Percentiles rank a stretch among this genome's conserved stretches.
phyloP scores from a whole-genome alignment of 2,797 vertebrate species.

The Paramormyrops hopkinsi region DNA sequence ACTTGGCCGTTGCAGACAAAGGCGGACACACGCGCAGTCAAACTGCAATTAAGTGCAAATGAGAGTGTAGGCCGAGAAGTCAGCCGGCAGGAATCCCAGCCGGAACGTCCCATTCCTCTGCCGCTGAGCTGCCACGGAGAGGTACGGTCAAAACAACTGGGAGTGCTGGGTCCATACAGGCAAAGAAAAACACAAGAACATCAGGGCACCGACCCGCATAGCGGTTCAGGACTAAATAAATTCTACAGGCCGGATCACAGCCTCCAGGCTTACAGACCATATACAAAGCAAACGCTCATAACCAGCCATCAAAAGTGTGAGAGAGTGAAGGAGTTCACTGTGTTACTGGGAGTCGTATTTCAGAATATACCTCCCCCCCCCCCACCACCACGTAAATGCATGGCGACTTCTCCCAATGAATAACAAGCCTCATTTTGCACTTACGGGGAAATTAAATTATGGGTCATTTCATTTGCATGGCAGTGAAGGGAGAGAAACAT shows the following conservation, averaged over 20 bases:
- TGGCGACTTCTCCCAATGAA: background rate
- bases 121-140: background rate
- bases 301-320: background rate
- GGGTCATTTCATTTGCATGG: background rate
- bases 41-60: background rate
- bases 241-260: background rate
- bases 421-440: conserved; percentile 17
- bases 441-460: conserved; percentile 9
- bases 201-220: background rate
- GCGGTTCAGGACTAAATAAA: background rate
- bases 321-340: background rate
- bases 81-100: background rate
- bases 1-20: conserved; percentile 1
- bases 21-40: conserved; percentile 23
- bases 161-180: background rate
- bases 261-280: background rate
- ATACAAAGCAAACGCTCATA: background rate
- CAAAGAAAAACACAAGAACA: background rate
- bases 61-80: background rate
- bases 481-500: background rate
- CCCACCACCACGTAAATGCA: background rate
- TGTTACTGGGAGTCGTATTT: conserved; percentile 3
- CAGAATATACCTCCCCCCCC: background rate
- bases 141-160: background rate
- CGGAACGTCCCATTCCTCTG: background rate